Base-by-base conservation (phyloP, 2,888 invertebrate species). In the Masnerella sp. region DNA sequence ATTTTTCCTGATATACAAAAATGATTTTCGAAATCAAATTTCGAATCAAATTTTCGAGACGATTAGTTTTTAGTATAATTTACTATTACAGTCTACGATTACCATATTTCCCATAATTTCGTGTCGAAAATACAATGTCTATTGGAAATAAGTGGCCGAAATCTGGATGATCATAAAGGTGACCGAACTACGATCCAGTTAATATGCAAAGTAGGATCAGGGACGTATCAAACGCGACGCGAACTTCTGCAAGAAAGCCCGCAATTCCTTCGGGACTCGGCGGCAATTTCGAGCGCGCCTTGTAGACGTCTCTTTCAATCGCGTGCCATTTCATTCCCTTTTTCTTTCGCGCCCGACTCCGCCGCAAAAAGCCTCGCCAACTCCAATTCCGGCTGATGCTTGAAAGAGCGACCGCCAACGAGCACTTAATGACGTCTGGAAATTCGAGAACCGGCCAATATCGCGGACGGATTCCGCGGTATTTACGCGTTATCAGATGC, bases 181-280 rank as follows among this genome's bases (percentile, higher is more conserved):
- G 78, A 72, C 76, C 75, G 77, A 76, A 45, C 73, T 42, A 75
- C 65, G 75, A 77, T 81, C 80, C 80, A 77, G 81, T 82, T 82
- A 81, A 82, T 82, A 82, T 82, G 82, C 79, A 79, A 79, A 82
- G 74, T 78, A 79, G 80, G 78, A 79, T 79, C 78, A 76, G 74
- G 72, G 73, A 49, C 67, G 61, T 67, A 72, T 59, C 69, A 56
- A 61, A 25, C 54, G 18, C 14, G 61, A 36, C 20, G 49, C 28
- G 47, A 56, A 38, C 40, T 54, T 45, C 49, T 25, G 34, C 51
- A 64, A 58, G 47, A 52, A 58, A 61, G 20, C 38, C 34, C 17
- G 40, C 52, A 32, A 62, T 45, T 9, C 62, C 47, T 38, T 22
- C 5, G 54, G 40, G 61, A 47, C 22, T 61, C 15, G 28, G 32